Evolutionary conservation across 2,888 invertebrate species (phyloP).

Genomic region (Caenorhabditis auriculariae): DNA sequence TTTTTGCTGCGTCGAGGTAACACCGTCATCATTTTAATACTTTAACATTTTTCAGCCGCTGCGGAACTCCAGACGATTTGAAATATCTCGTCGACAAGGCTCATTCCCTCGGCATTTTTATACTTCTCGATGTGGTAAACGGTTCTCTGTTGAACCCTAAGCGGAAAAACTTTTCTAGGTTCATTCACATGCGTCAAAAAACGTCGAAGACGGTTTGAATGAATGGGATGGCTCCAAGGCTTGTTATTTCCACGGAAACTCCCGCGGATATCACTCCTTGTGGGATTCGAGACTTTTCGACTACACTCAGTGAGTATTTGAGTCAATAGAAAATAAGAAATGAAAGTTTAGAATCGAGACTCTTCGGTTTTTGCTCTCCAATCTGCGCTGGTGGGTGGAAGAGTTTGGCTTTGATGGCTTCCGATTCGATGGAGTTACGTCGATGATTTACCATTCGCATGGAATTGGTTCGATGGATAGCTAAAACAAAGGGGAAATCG

Average conservation of each 20-base stretch:
- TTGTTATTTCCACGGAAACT: conserved; percentile 89
- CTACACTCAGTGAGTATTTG: conserved; percentile 78
- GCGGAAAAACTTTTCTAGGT: too few species aligned
- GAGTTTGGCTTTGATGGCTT: conserved; percentile 98
- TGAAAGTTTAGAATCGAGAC: conserved; percentile 86
- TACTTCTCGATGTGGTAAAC: conserved; percentile 91
- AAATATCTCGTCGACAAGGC: conserved; percentile 90
- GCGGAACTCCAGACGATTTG: conserved; percentile 91
- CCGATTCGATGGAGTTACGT: conserved; percentile 98
- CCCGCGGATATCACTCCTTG: conserved; percentile 83
- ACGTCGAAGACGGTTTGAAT: conserved; percentile 72
- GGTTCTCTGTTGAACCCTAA: too few species aligned
- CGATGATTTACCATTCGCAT: conserved; percentile 95
- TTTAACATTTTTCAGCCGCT: conserved; percentile 83
- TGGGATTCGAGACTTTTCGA: conserved; percentile 98
- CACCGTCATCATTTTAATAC: too few species aligned
- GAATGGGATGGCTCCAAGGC: conserved; percentile 91
- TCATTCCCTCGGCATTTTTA: conserved; percentile 83
- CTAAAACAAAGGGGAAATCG: neutral
- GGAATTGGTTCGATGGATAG: too few species aligned
- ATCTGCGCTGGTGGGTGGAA: conserved; percentile 94
- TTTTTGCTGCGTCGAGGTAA: conserved; percentile 86
- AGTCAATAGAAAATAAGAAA: neutral
- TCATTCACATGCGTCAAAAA: conserved; percentile 95
- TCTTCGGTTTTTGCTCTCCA: conserved; percentile 89